phyloP scores from a whole-genome alignment of 2,797 vertebrate species.

The Synanceia verrucosa region DNA sequence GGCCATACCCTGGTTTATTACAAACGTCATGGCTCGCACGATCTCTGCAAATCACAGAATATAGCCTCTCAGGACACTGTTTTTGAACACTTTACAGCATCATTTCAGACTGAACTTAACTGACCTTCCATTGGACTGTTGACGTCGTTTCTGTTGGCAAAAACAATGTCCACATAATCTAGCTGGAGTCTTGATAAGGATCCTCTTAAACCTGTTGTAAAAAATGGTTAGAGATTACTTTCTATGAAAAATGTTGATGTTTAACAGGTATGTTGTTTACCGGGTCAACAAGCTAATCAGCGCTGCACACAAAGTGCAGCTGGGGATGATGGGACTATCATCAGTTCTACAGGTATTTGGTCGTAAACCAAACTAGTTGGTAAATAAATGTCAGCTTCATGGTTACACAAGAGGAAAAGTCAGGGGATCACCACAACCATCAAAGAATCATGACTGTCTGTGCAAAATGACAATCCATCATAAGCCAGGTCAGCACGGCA shows the following conservation, averaged over 20 bases:
- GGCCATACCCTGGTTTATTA: slow-evolving; percentile 99
- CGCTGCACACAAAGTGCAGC: neutral
- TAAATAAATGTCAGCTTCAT: neutral
- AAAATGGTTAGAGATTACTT: neutral
- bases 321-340: neutral
- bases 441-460: neutral
- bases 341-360: neutral
- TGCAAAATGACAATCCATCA: neutral
- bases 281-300: neutral
- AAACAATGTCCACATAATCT: slow-evolving; percentile 92
- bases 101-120: slow-evolving; percentile 6
- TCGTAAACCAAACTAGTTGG: neutral
- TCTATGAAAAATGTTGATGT: neutral
- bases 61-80: neutral
- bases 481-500: neutral
- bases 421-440: neutral
- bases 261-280: neutral
- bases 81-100: neutral
- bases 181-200: slow-evolving; percentile 89
- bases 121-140: slow-evolving; percentile 94
- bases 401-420: neutral
- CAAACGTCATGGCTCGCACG: slow-evolving; percentile 97
- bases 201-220: slow-evolving; percentile 81
- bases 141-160: slow-evolving; percentile 91
- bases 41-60: slow-evolving; percentile 85